phyloP scores from a whole-genome alignment of 2,888 invertebrate species.

The Disparrhopalites patrizii region DNA sequence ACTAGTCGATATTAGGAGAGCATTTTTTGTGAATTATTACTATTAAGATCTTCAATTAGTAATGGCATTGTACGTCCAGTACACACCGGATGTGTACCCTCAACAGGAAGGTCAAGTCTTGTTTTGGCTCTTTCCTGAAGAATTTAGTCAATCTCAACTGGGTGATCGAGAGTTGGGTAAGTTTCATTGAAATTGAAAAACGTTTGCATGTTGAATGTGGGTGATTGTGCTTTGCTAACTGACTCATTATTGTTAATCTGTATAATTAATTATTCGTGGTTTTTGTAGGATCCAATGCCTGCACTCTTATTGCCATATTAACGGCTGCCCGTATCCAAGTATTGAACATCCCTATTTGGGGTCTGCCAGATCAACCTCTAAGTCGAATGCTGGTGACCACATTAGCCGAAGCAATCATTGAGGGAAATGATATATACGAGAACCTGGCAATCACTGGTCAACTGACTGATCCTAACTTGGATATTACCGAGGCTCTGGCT shows the following conservation, averaged over 20 bases:
- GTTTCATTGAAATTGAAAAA: not conserved
- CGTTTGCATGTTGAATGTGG: not conserved
- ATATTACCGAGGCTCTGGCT: constrained; percentile 43
- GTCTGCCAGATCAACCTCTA: constrained; percentile 42
- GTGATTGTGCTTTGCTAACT: not conserved
- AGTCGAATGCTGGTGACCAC: constrained; percentile 42
- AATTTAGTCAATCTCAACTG: constrained; percentile 45
- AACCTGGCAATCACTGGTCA: constrained; percentile 34
- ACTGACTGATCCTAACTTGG: constrained; percentile 39
- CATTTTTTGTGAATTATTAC: too few species aligned
- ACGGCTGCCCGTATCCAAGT: constrained; percentile 39
- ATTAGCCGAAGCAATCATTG: constrained; percentile 44
- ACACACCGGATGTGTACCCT: constrained; percentile 42
- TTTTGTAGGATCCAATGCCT: constrained; percentile 44
- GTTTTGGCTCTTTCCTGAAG: constrained; percentile 42
- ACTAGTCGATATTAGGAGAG: too few species aligned
- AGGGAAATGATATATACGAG: constrained; percentile 47
- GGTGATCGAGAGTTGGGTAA: constrained; percentile 45
- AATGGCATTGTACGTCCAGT: constrained; percentile 45
- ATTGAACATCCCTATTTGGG: constrained; percentile 42
- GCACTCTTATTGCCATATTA: constrained; percentile 42
- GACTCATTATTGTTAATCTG: not conserved
- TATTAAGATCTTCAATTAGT: not conserved
- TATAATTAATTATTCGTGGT: not conserved
- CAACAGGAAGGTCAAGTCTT: constrained; percentile 38